Evolutionary conservation across 1,140 invertebrate genomes (phyloP), one percentile per base, ranked within the genome.

Genomic region (Drosophila melanica): DNA sequence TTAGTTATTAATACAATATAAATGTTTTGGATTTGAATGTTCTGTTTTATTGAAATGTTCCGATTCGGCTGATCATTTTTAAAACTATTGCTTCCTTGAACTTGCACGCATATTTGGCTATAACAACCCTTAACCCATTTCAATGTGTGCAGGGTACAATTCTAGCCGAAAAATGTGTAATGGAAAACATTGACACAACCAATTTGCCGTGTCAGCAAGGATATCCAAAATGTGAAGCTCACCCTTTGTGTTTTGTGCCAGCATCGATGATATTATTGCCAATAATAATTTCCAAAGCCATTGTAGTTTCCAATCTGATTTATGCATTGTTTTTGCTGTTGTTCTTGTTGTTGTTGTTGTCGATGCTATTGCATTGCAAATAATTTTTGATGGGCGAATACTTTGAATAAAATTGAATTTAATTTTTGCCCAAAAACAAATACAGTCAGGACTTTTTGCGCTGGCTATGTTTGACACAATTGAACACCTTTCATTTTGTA

Each of bases 221-320:
- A 14, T 10, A 35, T 35, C 16, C 8, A 42, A 53, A 42, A 12
- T 47, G 50, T 30, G 27, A 35, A 48, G 75, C 82, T 89, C 68
- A 86, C 82, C 82, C 47, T 65, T 72, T 41, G 64, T 50, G 60
- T 47, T 63, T 63, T 68, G 79, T 51, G 70, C 82, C 41, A 79
- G 67, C 65, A 79, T 67, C 62, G 79, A 59, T 33, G 79, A 65
- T 58, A 81, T 76, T 70, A 59, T 81, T 76, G 64, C 64, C 45
- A 70, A 67, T 63, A 62, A 60, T 79, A 87, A 87, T 79, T 87
- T 82, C 64, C 71, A 79, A 54, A 57, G 63, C 65, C 64, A 70
- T 11, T 65, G 50, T 30, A 54, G 58, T 63, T 64, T 51, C 18
- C 41, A 47, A 14, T 44, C 23, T 65, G 63, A 75, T 75, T 81